Percentiles rank a stretch among this genome's conserved stretches.
These are phyloP conservation scores for Numenius arquata DNA, from an alignment of 2,113 vertebrate species.

Conservation along the genomic window DNA sequence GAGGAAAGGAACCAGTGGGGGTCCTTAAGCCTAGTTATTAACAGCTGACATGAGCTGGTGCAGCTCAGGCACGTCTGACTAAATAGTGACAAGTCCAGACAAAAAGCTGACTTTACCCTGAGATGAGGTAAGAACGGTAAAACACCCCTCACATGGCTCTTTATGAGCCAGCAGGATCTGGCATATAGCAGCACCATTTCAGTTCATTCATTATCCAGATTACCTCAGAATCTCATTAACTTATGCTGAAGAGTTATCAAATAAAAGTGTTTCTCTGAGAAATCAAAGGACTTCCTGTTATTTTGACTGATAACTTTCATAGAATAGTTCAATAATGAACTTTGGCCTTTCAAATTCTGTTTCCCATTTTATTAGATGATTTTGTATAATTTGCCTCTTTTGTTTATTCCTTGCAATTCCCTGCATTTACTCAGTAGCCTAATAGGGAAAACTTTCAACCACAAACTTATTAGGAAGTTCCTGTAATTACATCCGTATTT, in stretches of 20 bases:
- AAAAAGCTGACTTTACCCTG: background rate
- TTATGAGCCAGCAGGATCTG: background rate
- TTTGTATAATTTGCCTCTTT: background rate
- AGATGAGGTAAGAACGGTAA: background rate
- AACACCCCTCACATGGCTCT: background rate
- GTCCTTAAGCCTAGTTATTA: background rate
- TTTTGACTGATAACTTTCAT: background rate
- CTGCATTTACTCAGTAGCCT: background rate
- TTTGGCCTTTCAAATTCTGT: background rate
- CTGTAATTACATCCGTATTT: background rate
- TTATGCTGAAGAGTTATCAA: accelerated
- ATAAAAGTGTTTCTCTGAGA: background rate
- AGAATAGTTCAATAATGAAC: background rate
- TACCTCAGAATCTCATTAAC: background rate
- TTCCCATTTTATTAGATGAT: background rate
- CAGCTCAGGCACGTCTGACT: accelerated
- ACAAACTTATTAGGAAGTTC: background rate
- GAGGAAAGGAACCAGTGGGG: background rate
- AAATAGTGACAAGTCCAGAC: background rate
- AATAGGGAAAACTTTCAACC: background rate
- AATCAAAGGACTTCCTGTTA: background rate
- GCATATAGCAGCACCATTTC: background rate
- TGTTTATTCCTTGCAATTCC: background rate
- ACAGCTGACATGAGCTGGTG: background rate
- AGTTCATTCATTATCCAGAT: background rate